phyloP scores from a whole-genome alignment of 1,140 invertebrate genomes.

The Dermatophagoides farinae region DNA sequence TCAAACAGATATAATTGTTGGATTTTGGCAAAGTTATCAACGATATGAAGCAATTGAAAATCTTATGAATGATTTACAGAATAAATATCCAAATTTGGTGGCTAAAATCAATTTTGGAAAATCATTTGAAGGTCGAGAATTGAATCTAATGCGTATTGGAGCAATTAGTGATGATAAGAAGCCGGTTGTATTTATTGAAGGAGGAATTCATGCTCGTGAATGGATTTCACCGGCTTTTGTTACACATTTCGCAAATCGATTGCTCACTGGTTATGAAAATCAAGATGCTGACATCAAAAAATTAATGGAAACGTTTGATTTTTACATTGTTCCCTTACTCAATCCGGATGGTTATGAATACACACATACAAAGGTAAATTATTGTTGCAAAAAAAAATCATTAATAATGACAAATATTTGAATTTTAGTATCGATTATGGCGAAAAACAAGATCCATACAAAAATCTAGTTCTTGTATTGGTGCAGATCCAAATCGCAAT shows the following conservation, averaged over 20 bases:
- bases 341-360: conserved; percentile 22
- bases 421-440: conserved; percentile 19
- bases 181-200: conserved; percentile 38
- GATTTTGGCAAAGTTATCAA: conserved; percentile 3
- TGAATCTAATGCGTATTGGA: conserved; percentile 6
- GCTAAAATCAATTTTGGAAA: conserved; percentile 2
- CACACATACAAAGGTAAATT: conserved; percentile 19
- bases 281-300: conserved; percentile 24
- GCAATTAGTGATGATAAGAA: conserved; percentile 21
- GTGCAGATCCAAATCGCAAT: conserved; percentile 22
- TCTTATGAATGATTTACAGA: neutral
- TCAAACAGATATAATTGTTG: neutral
- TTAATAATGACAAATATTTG: neutral
- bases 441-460: conserved; percentile 18
- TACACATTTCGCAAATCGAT: conserved; percentile 41
- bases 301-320: conserved; percentile 22
- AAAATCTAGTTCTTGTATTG: conserved; percentile 16
- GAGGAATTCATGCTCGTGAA: conserved; percentile 55
- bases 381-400: neutral
- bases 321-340: conserved; percentile 22
- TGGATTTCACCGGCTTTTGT: conserved; percentile 48
- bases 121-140: conserved; percentile 13
- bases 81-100: neutral
- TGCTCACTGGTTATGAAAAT: conserved; percentile 33
- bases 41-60: neutral